A percentile compares a stretch with the other conserved stretches of the same genome.
Conservation (phyloP, 2,797 vertebrate species). For the Ctenosaura bakeri region DNA sequence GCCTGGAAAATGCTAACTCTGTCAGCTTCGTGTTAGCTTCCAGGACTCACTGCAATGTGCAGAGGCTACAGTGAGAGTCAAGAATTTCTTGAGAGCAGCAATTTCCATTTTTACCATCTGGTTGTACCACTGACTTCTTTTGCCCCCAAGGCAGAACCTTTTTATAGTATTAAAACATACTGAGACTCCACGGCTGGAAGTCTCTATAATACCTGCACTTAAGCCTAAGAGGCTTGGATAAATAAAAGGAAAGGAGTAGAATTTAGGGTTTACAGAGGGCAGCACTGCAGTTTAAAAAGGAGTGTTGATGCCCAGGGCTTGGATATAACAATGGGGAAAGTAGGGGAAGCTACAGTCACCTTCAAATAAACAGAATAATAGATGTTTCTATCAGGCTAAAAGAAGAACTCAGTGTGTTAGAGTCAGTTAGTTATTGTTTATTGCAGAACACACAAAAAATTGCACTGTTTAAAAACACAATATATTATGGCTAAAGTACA, state of each 20-base stretch:
- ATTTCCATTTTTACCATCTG: slow-evolving; percentile 44
- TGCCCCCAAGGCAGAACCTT: slow-evolving; percentile 48
- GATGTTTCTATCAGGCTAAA: not conserved
- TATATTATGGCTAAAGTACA: not conserved
- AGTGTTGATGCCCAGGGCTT: slow-evolving; percentile 24
- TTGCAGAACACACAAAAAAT: not conserved
- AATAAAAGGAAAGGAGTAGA: not conserved
- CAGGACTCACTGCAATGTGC: slow-evolving; percentile 9
- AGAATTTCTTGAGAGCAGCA: not conserved
- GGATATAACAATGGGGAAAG: not conserved
- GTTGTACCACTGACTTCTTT: slow-evolving; percentile 56
- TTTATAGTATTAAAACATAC: slow-evolving; percentile 68
- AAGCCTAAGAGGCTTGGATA: not conserved
- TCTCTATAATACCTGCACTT: not conserved
- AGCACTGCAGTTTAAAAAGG: not conserved
- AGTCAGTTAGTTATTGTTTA: slow-evolving; percentile 9
- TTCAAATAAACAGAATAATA: slow-evolving; percentile 7
- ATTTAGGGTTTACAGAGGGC: not conserved
- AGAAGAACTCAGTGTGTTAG: not conserved
- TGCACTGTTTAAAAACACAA: not conserved
- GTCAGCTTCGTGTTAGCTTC: not conserved
- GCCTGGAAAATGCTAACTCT: slow-evolving; percentile 46
- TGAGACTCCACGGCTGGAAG: slow-evolving; percentile 69
- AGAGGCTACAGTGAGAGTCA: not conserved
- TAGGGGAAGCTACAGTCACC: not conserved